Evolutionary conservation across 2,888 invertebrate species (phyloP).

Genomic region (Conops quadrifasciatus): DNA sequence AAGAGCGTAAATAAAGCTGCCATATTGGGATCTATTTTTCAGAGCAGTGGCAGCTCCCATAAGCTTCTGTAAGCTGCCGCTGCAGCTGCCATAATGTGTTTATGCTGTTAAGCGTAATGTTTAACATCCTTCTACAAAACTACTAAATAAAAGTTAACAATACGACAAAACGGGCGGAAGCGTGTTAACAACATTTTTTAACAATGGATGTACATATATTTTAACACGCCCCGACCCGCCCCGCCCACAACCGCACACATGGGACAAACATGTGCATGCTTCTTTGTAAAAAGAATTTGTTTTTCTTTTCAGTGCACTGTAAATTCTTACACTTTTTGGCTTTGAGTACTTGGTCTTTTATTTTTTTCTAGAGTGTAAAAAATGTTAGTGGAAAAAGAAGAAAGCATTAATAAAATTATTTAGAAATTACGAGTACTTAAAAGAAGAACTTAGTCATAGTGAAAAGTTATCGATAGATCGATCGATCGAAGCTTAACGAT

Average conservation of each 20-base stretch:
- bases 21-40: too few relatives aligned
- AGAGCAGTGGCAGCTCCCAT: too few relatives aligned
- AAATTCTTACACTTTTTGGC: slow-evolving; percentile 64
- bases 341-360: slow-evolving; percentile 58
- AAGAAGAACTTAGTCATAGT: not conserved
- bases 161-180: slow-evolving; percentile 7
- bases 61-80: too few relatives aligned
- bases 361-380: slow-evolving; percentile 56
- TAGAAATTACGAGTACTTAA: not conserved
- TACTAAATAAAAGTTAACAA: not conserved
- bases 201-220: not conserved
- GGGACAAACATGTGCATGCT: slow-evolving; percentile 34
- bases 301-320: slow-evolving; percentile 45
- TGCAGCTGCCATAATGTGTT: too few relatives aligned
- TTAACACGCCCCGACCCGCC: not conserved
- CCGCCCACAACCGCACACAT: not conserved
- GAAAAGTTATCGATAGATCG: too few relatives aligned
- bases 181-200: slow-evolving; percentile 3
- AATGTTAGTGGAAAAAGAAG: slow-evolving; percentile 36
- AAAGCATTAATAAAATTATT: slow-evolving; percentile 44
- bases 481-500: too few relatives aligned
- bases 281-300: not conserved
- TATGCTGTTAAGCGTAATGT: too few relatives aligned
- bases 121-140: too few relatives aligned
- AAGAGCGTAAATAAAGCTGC: too few relatives aligned